Evolutionary conservation across 2,113 vertebrate species (phyloP).

Genomic region (Eolophus roseicapilla): DNA sequence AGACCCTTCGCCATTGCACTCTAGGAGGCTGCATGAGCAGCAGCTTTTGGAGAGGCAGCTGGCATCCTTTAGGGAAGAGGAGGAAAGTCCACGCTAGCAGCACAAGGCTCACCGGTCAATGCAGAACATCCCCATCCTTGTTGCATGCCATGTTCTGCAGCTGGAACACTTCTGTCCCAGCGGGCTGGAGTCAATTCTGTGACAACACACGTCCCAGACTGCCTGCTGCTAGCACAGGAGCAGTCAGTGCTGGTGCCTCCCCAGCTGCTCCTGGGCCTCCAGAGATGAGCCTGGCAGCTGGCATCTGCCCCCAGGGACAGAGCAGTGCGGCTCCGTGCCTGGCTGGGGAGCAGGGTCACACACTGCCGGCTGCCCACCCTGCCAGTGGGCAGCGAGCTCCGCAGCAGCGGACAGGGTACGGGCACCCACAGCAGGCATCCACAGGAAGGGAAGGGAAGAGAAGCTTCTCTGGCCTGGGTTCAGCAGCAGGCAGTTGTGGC

Average conservation of each 20-base stretch:
- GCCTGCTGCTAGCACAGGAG: neutral
- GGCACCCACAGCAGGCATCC: neutral
- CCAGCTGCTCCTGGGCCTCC: neutral
- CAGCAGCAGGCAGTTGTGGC: too few relatives aligned
- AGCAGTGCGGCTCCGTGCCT: neutral
- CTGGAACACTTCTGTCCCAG: neutral
- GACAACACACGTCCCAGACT: neutral
- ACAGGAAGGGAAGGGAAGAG: too few relatives aligned
- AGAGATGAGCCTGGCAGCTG: neutral
- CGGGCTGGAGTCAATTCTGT: constrained; percentile 27
- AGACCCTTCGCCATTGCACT: constrained; percentile 53
- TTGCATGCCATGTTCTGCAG: neutral
- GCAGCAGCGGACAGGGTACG: rapidly evolving
- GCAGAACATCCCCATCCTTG: constrained; percentile 7
- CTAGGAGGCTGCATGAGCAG: constrained; percentile 31
- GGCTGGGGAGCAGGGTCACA: neutral
- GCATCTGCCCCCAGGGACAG: constrained; percentile 27
- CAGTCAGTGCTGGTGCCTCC: neutral
- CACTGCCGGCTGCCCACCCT: neutral
- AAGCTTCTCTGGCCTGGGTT: neutral
- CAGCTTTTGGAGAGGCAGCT: neutral
- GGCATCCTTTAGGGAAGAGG: constrained; percentile 12
- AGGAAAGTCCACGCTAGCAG: neutral
- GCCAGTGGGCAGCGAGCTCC: neutral
- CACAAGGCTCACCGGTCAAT: neutral